Conservation (phyloP, 2,113 vertebrate genomes). For the Anguilla rostrata region DNA sequence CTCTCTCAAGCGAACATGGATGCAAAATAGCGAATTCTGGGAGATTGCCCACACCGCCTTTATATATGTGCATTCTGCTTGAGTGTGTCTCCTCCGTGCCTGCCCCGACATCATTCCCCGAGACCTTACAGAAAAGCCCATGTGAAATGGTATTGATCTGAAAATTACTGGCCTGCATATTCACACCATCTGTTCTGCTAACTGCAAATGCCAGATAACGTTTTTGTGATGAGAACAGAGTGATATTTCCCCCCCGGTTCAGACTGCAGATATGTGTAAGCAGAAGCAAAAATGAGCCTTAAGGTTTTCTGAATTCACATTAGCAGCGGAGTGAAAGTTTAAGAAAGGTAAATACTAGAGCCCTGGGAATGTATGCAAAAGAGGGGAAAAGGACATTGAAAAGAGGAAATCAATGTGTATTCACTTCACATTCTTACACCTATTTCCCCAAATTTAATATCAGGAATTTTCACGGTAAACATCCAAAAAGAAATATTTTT, state of each 20-base stretch:
- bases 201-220: constrained; percentile 67
- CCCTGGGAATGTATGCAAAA: not conserved
- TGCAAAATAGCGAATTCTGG: constrained; percentile 9
- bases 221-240: constrained; percentile 50
- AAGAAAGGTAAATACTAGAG: not conserved
- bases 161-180: constrained; percentile 85
- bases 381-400: not conserved
- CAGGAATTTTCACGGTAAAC: not conserved
- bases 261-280: constrained; percentile 10
- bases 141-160: constrained; percentile 82
- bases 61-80: constrained; percentile 75
- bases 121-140: constrained; percentile 82
- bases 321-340: not conserved
- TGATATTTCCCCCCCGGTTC: constrained; percentile 24
- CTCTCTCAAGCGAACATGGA: not conserved
- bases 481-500: not conserved
- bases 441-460: not conserved
- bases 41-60: constrained; percentile 36
- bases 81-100: constrained; percentile 73
- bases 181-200: constrained; percentile 80
- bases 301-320: constrained; percentile 31
- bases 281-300: not conserved
- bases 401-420: not conserved
- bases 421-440: not conserved
- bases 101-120: constrained; percentile 79